Evolutionary conservation across 2,888 invertebrate species (phyloP).

Genomic region (Malacosoma neustria): DNA sequence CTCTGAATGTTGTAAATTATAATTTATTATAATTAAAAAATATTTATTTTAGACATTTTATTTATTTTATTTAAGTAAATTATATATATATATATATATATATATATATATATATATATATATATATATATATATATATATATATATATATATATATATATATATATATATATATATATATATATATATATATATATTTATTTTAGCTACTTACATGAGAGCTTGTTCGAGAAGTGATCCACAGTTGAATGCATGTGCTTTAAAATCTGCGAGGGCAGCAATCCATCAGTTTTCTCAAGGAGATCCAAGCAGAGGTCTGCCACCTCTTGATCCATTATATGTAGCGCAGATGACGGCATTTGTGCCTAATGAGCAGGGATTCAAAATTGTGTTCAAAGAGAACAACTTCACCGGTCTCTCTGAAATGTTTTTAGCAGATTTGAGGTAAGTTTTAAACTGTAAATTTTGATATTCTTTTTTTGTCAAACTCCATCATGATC

Average conservation of each 20-base stretch:
- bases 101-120: too few relatives aligned
- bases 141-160: too few relatives aligned
- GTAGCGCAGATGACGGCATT: conserved; percentile 41
- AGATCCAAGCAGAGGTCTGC: conserved; percentile 30
- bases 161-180: too few relatives aligned
- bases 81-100: too few relatives aligned
- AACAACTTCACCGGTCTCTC: conserved; percentile 46
- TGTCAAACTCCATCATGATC: too few relatives aligned
- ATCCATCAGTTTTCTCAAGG: conserved; percentile 37
- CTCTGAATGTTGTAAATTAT: too few relatives aligned
- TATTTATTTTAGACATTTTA: too few relatives aligned
- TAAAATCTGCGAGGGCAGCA: conserved; percentile 39
- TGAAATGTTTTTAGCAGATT: conserved; percentile 28
- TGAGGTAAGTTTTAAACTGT: conserved; percentile 34
- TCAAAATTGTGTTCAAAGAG: conserved; percentile 40
- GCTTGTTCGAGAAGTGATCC: conserved; percentile 49
- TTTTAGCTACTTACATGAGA: conserved; percentile 38
- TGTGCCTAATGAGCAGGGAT: conserved; percentile 44
- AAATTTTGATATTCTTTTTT: too few relatives aligned
- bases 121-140: too few relatives aligned
- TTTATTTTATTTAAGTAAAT: too few relatives aligned
- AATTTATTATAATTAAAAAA: too few relatives aligned
- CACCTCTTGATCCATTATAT: conserved; percentile 39
- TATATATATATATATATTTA: too few relatives aligned
- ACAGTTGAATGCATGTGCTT: conserved; percentile 41